Evolutionary conservation across 1,140 invertebrate species (phyloP), one percentile per base, ranked within the genome.

Genomic region (Papilio glaucus): DNA sequence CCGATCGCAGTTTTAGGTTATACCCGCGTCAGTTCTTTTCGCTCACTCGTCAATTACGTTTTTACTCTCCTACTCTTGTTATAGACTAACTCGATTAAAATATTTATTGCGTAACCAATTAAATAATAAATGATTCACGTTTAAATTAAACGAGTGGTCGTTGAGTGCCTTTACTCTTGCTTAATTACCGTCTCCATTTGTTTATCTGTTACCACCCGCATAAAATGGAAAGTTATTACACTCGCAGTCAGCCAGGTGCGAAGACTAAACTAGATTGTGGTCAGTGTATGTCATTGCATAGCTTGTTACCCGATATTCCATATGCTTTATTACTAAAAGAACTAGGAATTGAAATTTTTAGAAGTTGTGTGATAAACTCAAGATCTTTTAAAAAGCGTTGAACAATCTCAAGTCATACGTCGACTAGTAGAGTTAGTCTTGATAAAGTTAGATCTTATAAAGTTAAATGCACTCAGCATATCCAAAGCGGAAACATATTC

Each of bases 211-310:
- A 57, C 49, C 24, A 26, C 18, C 49, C 10, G 49, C 49, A 57
- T 18, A 57, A 57, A 57, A 57, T 57, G 49, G 49, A 57, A 57
- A 57, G 49, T 57, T 57, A 57, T 57, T 57, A 57, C 12, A 57
- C 4, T 24, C 12, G 49, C 9, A 57, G 49, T 3, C 49, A 57
- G 49, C 49, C 49, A 57, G 49, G 49, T 57, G 49, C 49, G 49
- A 57, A 57, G 49, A 57, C 8, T 57, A 57, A 57, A 57, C 49
- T 57, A 57, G 49, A 24, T 57, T 57, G 49, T 57, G 49, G 49
- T 57, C 21, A 24, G 49, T 57, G 49, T 21, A 57, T 57, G 49
- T 24, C 49, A 57, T 10, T 57, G 8, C 49, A 24, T 57, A 57
- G 49, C 49, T 24, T 26, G 49, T 57, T 57, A 57, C 24, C 21